These are phyloP conservation scores for Stratiomys singularior DNA, from an alignment of 2,888 invertebrate genomes.

Conservation along the genomic window DNA sequence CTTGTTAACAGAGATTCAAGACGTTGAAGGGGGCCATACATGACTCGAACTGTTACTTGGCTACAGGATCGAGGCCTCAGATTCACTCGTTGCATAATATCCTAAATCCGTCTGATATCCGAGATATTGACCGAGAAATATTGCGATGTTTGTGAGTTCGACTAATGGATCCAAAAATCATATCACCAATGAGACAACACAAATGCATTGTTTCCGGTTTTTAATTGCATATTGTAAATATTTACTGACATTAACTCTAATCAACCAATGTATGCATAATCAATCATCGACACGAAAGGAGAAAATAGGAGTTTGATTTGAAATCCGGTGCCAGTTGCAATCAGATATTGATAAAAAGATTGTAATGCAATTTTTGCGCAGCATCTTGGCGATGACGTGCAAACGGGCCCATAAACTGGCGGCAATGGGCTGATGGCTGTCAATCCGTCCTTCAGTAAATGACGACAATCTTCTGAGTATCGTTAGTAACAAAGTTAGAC, in stretches of 20 bases:
- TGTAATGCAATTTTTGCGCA: conserved; percentile 31
- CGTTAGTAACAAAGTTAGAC: conserved; percentile 26
- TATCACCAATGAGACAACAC: no score
- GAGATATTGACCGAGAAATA: no score
- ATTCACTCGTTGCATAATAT: no score
- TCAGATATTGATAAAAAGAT: conserved; percentile 37
- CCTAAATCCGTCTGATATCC: no score
- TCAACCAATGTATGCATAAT: background rate
- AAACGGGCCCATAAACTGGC: conserved; percentile 28
- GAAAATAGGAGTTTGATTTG: background rate
- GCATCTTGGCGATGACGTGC: conserved; percentile 12
- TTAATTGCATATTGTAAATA: no score
- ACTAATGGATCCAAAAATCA: no score
- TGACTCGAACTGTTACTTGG: background rate
- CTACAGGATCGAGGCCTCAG: no score
- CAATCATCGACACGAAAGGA: background rate
- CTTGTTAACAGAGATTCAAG: conserved; percentile 21
- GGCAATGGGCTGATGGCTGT: conserved; percentile 37
- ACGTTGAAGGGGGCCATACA: conserved; percentile 28
- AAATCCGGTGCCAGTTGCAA: background rate
- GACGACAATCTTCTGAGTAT: conserved; percentile 39
- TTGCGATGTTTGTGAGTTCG: no score
- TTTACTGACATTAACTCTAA: no score
- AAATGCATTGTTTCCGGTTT: no score
- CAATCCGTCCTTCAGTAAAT: conserved; percentile 39